Conservation (phyloP, 2,888 invertebrate species). For the Salticus scenicus region DNA sequence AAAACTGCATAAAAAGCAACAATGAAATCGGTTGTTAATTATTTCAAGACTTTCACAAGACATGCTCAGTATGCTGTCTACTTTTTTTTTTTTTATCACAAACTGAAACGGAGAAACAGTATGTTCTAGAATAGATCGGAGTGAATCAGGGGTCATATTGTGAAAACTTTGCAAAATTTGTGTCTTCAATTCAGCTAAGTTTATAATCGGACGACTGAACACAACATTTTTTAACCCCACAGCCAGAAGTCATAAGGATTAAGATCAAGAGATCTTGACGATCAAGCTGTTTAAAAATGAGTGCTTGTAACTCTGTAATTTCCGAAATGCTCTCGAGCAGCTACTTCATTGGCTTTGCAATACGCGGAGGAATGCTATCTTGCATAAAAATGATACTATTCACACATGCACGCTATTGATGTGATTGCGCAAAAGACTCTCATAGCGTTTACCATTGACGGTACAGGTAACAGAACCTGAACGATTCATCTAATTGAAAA, state of each 20-base stretch:
- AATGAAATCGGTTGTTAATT: too few species aligned
- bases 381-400: neutral
- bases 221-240: too few species aligned
- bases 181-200: neutral
- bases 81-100: neutral
- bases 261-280: too few species aligned
- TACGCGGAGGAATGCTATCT: neutral
- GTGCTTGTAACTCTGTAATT: too few species aligned
- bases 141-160: neutral
- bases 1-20: too few species aligned
- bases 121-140: neutral
- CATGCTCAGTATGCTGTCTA: neutral
- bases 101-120: neutral
- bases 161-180: neutral
- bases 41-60: too few species aligned
- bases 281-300: too few species aligned
- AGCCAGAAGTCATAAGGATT: too few species aligned
- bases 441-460: constrained; percentile 15
- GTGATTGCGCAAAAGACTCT: constrained; percentile 9
- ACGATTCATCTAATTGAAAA: too few species aligned
- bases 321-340: too few species aligned
- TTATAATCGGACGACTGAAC: too few species aligned
- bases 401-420: neutral
- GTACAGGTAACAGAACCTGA: constrained; percentile 12
- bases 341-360: neutral